Percentiles rank a stretch among this genome's conserved stretches.
phyloP scores from a whole-genome alignment of 2,113 vertebrate genomes.

The Ophthalmolycus amberensis region DNA sequence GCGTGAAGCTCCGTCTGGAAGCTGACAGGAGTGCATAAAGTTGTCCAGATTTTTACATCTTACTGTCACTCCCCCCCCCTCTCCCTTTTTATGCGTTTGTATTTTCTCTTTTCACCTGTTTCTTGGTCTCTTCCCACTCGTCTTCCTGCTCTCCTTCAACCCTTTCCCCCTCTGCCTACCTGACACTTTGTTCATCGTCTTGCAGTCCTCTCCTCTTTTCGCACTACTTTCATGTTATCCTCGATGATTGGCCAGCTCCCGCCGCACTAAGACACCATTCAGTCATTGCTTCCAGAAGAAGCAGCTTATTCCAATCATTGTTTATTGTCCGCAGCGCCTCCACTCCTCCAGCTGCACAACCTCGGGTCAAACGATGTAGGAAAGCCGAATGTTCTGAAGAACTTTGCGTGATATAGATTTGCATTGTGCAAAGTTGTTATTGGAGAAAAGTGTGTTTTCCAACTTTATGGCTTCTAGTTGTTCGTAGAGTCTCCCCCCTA shows the following conservation, averaged over 20 bases:
- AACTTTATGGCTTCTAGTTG: constrained; percentile 23
- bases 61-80: constrained; percentile 11
- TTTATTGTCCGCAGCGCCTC: constrained; percentile 28
- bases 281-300: constrained; percentile 47
- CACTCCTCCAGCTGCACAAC: constrained; percentile 56
- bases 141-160: constrained; percentile 11
- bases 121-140: constrained; percentile 16
- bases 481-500: constrained; percentile 38
- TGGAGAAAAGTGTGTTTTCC: constrained; percentile 60
- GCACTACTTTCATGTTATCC: background rate
- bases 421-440: constrained; percentile 41
- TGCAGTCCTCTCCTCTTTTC: constrained; percentile 10
- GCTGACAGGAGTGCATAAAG: constrained; percentile 31
- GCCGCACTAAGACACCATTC: constrained; percentile 24
- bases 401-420: constrained; percentile 34
- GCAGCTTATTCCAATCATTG: constrained; percentile 44
- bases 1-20: constrained; percentile 37
- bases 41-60: constrained; percentile 27
- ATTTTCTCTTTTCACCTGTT: background rate
- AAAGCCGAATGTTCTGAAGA: constrained; percentile 19
- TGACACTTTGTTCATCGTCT: constrained; percentile 10
- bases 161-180: constrained; percentile 5
- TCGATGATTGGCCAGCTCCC: background rate
- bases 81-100: constrained; percentile 17
- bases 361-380: constrained; percentile 40